Evolutionary conservation across 2,797 vertebrate genomes (phyloP).

Genomic region (Lagodon rhomboides): DNA sequence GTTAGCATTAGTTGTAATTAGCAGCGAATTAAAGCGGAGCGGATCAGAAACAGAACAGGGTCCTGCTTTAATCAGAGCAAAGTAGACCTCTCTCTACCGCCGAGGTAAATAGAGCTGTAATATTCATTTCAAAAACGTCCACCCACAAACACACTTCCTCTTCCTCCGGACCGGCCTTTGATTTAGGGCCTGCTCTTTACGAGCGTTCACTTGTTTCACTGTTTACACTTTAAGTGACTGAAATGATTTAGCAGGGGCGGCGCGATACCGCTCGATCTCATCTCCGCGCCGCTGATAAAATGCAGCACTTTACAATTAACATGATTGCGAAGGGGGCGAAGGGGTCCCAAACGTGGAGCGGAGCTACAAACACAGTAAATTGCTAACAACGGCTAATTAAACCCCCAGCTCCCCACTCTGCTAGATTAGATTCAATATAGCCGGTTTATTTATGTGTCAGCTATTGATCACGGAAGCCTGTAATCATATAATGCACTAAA

Average conservation of each 20-base stretch:
- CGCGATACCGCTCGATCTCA: constrained; percentile 18
- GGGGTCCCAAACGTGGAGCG: constrained; percentile 43
- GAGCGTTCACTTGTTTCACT: constrained; percentile 20
- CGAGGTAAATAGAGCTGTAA: not conserved
- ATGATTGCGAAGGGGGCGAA: constrained; percentile 56
- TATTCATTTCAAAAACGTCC: not conserved
- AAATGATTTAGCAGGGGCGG: constrained; percentile 39
- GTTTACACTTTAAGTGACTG: constrained; percentile 46
- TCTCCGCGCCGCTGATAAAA: constrained; percentile 44
- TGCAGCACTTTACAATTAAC: constrained; percentile 56
- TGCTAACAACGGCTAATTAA: constrained; percentile 73
- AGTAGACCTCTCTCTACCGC: not conserved
- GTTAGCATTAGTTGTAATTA: not conserved
- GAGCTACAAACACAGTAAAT: constrained; percentile 54
- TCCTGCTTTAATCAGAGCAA: not conserved
- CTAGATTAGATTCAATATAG: constrained; percentile 65
- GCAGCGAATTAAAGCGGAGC: not conserved
- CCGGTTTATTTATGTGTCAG: constrained; percentile 63
- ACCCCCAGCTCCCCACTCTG: constrained; percentile 63
- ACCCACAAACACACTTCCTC: not conserved
- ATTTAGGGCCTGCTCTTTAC: constrained; percentile 46
- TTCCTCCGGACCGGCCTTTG: constrained; percentile 5
- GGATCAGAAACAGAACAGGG: not conserved
- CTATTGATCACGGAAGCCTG: constrained; percentile 70
- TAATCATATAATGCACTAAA: constrained; percentile 68